These are phyloP conservation scores for Gyps fulvus DNA, from an alignment of 2,113 vertebrate genomes.

Conservation along the genomic window DNA sequence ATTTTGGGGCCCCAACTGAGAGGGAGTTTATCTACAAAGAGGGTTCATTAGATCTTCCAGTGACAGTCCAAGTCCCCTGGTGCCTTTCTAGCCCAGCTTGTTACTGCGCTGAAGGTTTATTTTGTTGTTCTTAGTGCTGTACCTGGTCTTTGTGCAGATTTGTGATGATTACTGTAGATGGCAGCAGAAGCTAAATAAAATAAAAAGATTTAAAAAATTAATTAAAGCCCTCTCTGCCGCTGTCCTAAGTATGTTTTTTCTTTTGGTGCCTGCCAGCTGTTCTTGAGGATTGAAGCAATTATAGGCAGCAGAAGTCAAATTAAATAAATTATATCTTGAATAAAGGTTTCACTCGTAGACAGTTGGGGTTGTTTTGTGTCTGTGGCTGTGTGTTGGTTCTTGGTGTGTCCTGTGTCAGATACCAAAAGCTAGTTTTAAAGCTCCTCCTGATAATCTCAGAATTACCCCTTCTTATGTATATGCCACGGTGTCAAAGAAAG, in stretches of 20 bases:
- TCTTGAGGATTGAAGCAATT: background rate
- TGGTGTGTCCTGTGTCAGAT: background rate
- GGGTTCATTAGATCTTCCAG: background rate
- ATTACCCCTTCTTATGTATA: background rate
- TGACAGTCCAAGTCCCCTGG: background rate
- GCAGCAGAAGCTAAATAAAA: slow-evolving; percentile 74
- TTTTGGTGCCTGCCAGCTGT: background rate
- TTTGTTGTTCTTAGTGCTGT: background rate
- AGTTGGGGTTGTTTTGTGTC: background rate
- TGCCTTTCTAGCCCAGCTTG: background rate
- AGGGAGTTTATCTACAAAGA: background rate
- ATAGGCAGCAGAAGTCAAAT: background rate
- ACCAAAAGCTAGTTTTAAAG: background rate
- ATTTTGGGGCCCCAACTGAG: background rate
- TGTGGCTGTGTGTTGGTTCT: background rate
- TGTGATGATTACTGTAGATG: slow-evolving; percentile 70
- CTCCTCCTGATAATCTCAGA: background rate
- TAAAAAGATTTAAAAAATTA: background rate
- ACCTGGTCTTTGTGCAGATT: slow-evolving; percentile 9
- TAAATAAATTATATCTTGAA: slow-evolving; percentile 13
- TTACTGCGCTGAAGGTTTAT: background rate
- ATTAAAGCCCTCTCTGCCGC: background rate
- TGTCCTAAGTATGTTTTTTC: background rate
- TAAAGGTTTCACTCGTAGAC: background rate
- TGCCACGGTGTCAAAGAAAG: background rate